Evolutionary conservation across 2,797 vertebrate species (phyloP).

Genomic region (Sandelia bainsii): DNA sequence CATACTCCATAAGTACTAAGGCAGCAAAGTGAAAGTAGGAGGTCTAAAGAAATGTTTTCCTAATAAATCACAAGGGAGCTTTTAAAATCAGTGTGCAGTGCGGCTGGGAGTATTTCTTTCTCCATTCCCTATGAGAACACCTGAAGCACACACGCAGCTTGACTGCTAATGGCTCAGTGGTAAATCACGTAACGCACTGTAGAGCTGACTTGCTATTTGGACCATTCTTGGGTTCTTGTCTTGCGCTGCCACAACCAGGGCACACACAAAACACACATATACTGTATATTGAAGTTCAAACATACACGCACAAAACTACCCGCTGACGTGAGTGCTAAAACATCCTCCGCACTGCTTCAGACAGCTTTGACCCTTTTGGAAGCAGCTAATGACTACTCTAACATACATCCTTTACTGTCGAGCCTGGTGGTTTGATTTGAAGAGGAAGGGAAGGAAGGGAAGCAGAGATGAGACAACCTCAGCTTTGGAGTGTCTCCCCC

Average conservation of each 20-base stretch:
- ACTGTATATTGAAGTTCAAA: not conserved
- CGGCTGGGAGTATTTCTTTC: constrained; percentile 54
- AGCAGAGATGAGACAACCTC: constrained; percentile 41
- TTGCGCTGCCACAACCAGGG: constrained; percentile 9
- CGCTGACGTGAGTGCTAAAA: constrained; percentile 44
- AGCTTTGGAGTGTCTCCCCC: constrained; percentile 58
- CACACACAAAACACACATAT: constrained; percentile 17
- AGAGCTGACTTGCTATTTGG: constrained; percentile 36
- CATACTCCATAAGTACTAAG: constrained; percentile 45
- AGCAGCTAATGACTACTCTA: constrained; percentile 58
- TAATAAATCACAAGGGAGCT: constrained; percentile 70
- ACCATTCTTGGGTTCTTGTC: constrained; percentile 27
- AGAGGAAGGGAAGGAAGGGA: constrained; percentile 17
- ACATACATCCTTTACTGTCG: constrained; percentile 36
- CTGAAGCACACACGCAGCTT: constrained; percentile 68
- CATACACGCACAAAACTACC: constrained; percentile 9
- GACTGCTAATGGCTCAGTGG: constrained; percentile 64
- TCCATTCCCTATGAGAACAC: constrained; percentile 60
- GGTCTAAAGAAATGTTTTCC: constrained; percentile 69
- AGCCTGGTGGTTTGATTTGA: constrained; percentile 50
- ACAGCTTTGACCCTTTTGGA: constrained; percentile 55
- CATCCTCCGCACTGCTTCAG: constrained; percentile 41
- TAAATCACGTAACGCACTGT: constrained; percentile 57
- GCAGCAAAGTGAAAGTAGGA: constrained; percentile 37
- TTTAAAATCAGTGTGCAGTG: constrained; percentile 60